Percentiles rank a stretch among this genome's conserved stretches.
phyloP scores from a whole-genome alignment of 1,140 invertebrate genomes.

The Drosophila orena region DNA sequence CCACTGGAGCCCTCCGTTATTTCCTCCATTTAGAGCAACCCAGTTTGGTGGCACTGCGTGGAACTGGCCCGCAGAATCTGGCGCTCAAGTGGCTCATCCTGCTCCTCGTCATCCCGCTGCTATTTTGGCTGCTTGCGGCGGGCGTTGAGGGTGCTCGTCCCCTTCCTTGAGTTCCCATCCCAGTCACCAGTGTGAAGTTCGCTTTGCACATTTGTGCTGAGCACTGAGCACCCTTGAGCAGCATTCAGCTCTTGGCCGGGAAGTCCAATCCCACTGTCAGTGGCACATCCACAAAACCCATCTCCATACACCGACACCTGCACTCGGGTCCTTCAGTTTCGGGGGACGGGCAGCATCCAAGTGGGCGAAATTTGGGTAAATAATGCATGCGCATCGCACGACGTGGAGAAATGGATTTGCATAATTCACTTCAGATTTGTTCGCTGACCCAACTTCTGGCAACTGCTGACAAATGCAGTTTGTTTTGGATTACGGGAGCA shows the following conservation, averaged over 20 bases:
- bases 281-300: constrained; percentile 1
- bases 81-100: constrained; percentile 50
- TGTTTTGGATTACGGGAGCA: constrained; percentile 1
- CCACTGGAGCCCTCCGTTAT: background rate
- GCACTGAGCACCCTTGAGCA: constrained; percentile 69
- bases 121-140: constrained; percentile 72
- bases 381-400: constrained; percentile 47
- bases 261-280: constrained; percentile 30
- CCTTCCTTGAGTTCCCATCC: constrained; percentile 23
- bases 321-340: constrained; percentile 1
- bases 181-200: constrained; percentile 61
- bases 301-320: constrained; percentile 13
- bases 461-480: constrained; percentile 57
- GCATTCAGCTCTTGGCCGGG: constrained; percentile 42
- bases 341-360: background rate
- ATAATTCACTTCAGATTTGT: constrained; percentile 48
- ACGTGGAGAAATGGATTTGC: constrained; percentile 41
- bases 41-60: constrained; percentile 63
- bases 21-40: constrained; percentile 41
- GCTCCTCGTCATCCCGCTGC: constrained; percentile 53
- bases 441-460: constrained; percentile 48
- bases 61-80: constrained; percentile 32
- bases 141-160: constrained; percentile 55
- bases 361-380: constrained; percentile 34
- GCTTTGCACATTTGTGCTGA: constrained; percentile 77